Base-by-base conservation (phyloP, 2,113 vertebrate species). In the Aspidoscelis tigris region DNA sequence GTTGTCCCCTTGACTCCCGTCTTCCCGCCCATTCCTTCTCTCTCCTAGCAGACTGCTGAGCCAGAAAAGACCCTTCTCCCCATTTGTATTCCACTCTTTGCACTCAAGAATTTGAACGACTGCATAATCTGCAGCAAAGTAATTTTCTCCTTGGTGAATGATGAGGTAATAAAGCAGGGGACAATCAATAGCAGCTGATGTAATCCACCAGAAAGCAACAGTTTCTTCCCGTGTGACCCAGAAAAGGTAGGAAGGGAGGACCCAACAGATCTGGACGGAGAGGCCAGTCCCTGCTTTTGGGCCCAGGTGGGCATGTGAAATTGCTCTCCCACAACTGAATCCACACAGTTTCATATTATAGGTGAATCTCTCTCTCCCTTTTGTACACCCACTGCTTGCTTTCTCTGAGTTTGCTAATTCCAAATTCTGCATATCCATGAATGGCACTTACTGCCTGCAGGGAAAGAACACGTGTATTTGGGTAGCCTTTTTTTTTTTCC, bases 151-250 rank as follows among this genome's bases (percentile, higher is more conserved):
- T 80, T 50, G 43, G 80, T 82, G 85, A 82, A 72, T 66, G 80
- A 82, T 73, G 85, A 82, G 85, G 80, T 33, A 78, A 86, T 82
- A 73, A 86, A 78, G n/a, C 33, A 72, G 80, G 43, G 10, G 68
- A 82, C 70, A 58, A 86, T 86, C 80, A 73, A 82, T 86, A 73
- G 43, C 20, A n/a, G 72, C 80, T 86, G 85, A 86, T 66, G 85
- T 82, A 82, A 86, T 86, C 80, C 64, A 65, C n/a, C 22, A 44
- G 72, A 82, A 78, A 78, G 33, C 85, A 39, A 69, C 68, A 50
- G 69, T 69, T 39, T 44, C 80, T 78, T 82, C 79, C 85, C 10
- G 18, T 73, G 75, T 78, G 76, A 33, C 74, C 80, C 53, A 71
- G 85, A 53, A 77, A 16, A 16, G 58, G 58, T 9, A 55, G 44